Percentiles rank a stretch among this genome's conserved stretches.
These are phyloP conservation scores for Thalassoma bifasciatum DNA, from an alignment of 2,113 vertebrate genomes.

Conservation along the genomic window DNA sequence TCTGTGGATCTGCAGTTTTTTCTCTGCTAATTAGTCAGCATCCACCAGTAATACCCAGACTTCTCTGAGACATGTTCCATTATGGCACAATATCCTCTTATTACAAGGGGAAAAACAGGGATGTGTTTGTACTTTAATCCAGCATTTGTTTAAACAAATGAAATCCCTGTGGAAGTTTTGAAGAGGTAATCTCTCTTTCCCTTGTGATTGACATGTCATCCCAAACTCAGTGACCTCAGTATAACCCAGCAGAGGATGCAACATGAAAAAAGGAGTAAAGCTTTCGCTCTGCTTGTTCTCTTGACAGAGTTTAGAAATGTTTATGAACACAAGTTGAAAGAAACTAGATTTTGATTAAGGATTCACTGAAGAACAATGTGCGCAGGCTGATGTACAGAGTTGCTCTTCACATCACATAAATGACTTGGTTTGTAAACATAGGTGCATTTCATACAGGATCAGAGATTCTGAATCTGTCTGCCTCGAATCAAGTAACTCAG, in stretches of 20 bases:
- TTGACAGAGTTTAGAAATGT: constrained; percentile 19
- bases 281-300: not conserved
- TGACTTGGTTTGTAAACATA: too few species aligned
- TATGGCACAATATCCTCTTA: constrained; percentile 71
- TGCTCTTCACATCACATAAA: too few species aligned
- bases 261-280: constrained; percentile 6
- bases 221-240: constrained; percentile 55
- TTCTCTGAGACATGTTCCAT: constrained; percentile 69
- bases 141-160: constrained; percentile 77
- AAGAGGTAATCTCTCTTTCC: constrained; percentile 68
- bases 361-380: constrained; percentile 21
- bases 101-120: constrained; percentile 53
- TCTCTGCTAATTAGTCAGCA: constrained; percentile 78
- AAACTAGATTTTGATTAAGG: constrained; percentile 32
- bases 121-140: constrained; percentile 76
- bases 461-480: too few species aligned
- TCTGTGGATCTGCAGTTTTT: constrained; percentile 63
- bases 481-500: too few species aligned
- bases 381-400: constrained; percentile 35
- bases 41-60: constrained; percentile 68
- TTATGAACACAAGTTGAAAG: constrained; percentile 30
- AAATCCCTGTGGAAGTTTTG: constrained; percentile 70
- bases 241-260: constrained; percentile 32
- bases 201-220: constrained; percentile 65
- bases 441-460: too few species aligned